phyloP scores from a whole-genome alignment of 2,888 invertebrate genomes.

The Drosophila affinis region DNA sequence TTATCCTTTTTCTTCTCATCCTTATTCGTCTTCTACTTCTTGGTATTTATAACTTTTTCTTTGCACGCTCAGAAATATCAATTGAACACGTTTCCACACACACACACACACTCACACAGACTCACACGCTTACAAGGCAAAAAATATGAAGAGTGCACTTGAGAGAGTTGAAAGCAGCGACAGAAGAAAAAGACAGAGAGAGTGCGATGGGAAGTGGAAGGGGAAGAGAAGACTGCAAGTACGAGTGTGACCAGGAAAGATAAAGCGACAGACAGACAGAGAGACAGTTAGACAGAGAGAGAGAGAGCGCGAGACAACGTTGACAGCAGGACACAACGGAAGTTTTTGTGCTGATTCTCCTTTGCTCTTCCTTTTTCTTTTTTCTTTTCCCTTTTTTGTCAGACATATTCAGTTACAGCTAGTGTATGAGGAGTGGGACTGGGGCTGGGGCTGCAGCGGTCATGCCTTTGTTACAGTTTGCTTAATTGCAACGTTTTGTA shows the following conservation, averaged over 20 bases:
- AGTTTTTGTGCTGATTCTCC: constrained; percentile 52
- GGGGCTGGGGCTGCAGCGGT: constrained; percentile 15
- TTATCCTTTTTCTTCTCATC: constrained; percentile 31
- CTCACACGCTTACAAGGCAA: constrained; percentile 5
- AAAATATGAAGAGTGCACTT: constrained; percentile 47
- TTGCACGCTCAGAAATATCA: constrained; percentile 77
- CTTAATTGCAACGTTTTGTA: constrained; percentile 79
- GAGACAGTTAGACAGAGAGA: not conserved
- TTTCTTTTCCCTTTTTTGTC: not conserved
- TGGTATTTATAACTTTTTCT: constrained; percentile 79
- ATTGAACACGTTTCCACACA: constrained; percentile 75
- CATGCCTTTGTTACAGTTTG: constrained; percentile 71
- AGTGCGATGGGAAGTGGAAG: too few relatives aligned
- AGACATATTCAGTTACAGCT: constrained; percentile 42
- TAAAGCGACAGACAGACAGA: constrained; percentile 20
- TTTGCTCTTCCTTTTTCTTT: constrained; percentile 13
- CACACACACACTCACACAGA: constrained; percentile 45
- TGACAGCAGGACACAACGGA: constrained; percentile 72
- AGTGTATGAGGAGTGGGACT: not conserved
- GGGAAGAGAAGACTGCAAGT: not conserved
- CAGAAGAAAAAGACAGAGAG: not conserved
- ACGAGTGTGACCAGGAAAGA: constrained; percentile 4
- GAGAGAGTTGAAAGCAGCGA: constrained; percentile 24
- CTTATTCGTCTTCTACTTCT: constrained; percentile 50
- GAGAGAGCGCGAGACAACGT: constrained; percentile 22